A percentile compares a stretch with the other conserved stretches of the same genome.
Evolutionary conservation across 1,140 invertebrate genomes (phyloP).

Genomic region (Drosophila bocqueti): DNA sequence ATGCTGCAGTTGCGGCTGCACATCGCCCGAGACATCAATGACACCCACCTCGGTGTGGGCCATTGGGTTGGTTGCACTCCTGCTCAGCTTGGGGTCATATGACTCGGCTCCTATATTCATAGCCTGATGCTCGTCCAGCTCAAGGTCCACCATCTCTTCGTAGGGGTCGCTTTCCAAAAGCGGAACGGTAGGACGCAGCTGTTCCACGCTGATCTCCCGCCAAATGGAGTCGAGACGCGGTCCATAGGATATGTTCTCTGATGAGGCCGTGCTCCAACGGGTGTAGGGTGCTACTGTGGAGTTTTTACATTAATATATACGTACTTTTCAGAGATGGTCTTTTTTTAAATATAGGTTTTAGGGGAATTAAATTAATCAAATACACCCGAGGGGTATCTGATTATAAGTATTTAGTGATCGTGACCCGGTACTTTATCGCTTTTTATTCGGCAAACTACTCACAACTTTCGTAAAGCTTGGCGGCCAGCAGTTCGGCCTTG

Average conservation of each 20-base stretch:
- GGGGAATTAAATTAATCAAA: too few species aligned
- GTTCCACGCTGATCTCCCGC: slow-evolving; percentile 43
- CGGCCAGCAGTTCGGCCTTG: slow-evolving; percentile 28
- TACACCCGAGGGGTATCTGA: too few species aligned
- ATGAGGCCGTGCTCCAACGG: slow-evolving; percentile 49
- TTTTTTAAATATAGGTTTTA: too few species aligned
- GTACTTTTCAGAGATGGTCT: neutral
- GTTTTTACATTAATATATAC: neutral
- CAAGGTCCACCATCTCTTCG: slow-evolving; percentile 12
- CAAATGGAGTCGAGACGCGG: slow-evolving; percentile 61
- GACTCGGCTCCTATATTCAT: slow-evolving; percentile 35
- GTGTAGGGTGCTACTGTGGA: slow-evolving; percentile 37
- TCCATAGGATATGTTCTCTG: slow-evolving; percentile 46
- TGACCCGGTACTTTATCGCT: neutral
- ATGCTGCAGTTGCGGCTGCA: neutral
- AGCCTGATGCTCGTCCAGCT: slow-evolving; percentile 30
- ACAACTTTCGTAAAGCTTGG: slow-evolving; percentile 56
- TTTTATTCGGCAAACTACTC: slow-evolving; percentile 13
- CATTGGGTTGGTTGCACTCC: slow-evolving; percentile 3
- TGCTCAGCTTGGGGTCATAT: slow-evolving; percentile 11
- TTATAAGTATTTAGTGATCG: neutral
- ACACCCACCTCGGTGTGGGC: slow-evolving; percentile 1
- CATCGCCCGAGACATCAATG: slow-evolving; percentile 23
- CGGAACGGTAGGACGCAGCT: neutral
- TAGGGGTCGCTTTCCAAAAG: neutral